Evolutionary conservation across 2,113 vertebrate species (phyloP).

Genomic region (Microcebus murinus): DNA sequence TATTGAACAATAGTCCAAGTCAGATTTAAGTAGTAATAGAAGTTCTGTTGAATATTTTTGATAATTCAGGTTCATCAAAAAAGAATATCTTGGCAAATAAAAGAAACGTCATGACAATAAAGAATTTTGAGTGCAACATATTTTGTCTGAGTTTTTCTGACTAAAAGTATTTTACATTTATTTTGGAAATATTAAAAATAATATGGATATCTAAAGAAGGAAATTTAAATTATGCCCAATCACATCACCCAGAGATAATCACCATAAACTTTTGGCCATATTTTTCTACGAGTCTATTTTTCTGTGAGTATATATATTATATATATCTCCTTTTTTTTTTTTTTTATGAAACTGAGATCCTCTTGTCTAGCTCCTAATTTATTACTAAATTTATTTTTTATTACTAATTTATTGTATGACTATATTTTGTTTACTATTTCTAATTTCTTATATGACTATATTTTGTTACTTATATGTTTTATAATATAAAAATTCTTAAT

Average conservation of each 20-base stretch:
- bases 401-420: too few species aligned
- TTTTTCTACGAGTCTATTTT: not conserved
- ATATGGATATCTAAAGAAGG: not conserved
- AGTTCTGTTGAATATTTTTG: not conserved
- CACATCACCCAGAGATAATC: not conserved
- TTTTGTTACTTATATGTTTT: not conserved
- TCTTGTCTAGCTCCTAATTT: not conserved
- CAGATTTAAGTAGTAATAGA: not conserved
- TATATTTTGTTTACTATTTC: too few species aligned
- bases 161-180: conserved; percentile 1
- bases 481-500: not conserved
- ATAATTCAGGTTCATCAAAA: not conserved
- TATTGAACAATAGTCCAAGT: not conserved
- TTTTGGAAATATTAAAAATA: conserved; percentile 35
- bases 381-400: too few species aligned
- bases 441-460: not conserved
- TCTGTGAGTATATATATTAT: not conserved
- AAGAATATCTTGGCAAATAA: not conserved
- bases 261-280: not conserved
- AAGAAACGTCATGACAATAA: not conserved
- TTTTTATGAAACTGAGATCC: not conserved
- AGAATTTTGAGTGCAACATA: not conserved
- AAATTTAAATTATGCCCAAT: not conserved
- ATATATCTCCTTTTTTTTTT: not conserved
- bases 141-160: not conserved